A percentile compares a stretch with the other conserved stretches of the same genome.
These are phyloP conservation scores for Nothocercus nigrocapillus DNA, from an alignment of 2,113 vertebrate genomes.

Conservation along the genomic window DNA sequence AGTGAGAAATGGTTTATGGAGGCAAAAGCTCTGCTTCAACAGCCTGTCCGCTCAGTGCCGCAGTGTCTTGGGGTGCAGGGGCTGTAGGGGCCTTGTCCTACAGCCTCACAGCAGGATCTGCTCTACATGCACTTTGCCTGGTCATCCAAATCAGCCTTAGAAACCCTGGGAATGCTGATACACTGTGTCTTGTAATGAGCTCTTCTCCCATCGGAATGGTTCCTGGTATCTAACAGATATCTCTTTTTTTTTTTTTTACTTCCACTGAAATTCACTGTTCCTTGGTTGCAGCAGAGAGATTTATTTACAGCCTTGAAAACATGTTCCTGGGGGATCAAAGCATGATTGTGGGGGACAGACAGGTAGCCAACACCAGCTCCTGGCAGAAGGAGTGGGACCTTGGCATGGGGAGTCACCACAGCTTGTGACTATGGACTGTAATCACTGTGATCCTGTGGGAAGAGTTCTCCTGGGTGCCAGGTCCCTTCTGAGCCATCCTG, in stretches of 20 bases:
- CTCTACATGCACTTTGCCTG: neutral
- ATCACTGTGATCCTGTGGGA: neutral
- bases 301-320: neutral
- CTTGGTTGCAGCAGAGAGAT: neutral
- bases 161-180: neutral
- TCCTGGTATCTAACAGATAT: neutral
- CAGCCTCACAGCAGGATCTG: neutral
- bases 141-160: neutral
- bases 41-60: neutral
- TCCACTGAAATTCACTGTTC: neutral
- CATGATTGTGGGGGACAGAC: neutral
- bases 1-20: neutral
- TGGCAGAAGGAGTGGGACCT: accelerated
- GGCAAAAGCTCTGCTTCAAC: neutral
- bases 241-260: neutral
- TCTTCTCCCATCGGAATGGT: neutral
- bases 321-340: neutral
- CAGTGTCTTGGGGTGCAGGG: neutral
- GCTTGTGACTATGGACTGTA: neutral
- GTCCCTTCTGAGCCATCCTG: neutral
- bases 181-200: neutral
- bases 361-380: neutral
- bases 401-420: neutral
- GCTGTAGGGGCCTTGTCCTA: neutral
- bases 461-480: neutral